Evolutionary conservation across 2,797 vertebrate genomes (phyloP), one percentile per base, ranked within the genome.

Genomic region (Acrocephalus scirpaceus): DNA sequence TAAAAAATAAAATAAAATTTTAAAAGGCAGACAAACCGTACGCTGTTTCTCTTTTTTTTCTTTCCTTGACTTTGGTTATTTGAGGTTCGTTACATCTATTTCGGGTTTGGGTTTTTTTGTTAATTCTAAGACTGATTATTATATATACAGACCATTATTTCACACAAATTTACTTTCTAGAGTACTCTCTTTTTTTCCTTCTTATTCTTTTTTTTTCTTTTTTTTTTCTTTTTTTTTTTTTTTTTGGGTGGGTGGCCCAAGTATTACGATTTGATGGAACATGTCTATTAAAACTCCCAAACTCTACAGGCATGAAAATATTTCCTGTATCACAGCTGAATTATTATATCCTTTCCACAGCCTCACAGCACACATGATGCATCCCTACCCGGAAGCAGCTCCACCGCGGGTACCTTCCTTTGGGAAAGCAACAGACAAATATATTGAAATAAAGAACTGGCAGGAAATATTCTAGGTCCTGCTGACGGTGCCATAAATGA

Each of bases 21-120:
- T 15, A 11, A 36, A 34, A 17, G 1, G 0, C 5, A 27, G 3
- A 11, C 1, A 60, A 42, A 44, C 7, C 8, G 0, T 5, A 15
- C 4, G 36, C 18, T 44, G 8, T 13, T 20, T 17, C 2, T 38
- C 26, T n/a, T 17, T 27, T 54, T 19, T 16, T 53, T 22, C 45
- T 54, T 1, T 0, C 5, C 29, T 64, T 26, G 5, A 34, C 16
- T 60, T 75, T 1, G 3, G 5, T 62, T 60, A 8, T 8, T 74
- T 21, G 27, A 2, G 0, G 11, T 38, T 58, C 11, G 6, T 71
- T 62, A 13, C 34, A 17, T 73, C 51, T 70, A 29, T 5, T 50
- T 80, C 5, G 2, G 8, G 9, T 66, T 47, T 25, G 13, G 22
- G 13, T 0, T 56, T 40, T 19, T 47, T 86, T 36, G 67, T 56